Percentiles rank a stretch among this genome's conserved stretches.
phyloP scores from a whole-genome alignment of 2,113 vertebrate genomes.

The Aldabrachelys gigantea region DNA sequence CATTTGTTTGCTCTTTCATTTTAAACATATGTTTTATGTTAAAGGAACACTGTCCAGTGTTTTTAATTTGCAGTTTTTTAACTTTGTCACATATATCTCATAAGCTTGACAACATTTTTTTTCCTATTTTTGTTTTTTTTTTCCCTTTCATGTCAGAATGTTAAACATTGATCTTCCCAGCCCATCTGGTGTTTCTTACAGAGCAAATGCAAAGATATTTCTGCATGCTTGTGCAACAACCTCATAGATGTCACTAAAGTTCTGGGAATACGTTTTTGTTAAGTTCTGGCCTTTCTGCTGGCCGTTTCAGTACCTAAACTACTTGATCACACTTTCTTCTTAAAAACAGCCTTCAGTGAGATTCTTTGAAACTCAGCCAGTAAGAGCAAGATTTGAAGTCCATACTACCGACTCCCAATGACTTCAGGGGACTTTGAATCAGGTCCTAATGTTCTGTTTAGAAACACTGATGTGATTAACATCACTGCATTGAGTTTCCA shows the following conservation, averaged over 20 bases:
- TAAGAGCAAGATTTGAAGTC: conserved; percentile 16
- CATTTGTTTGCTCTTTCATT: conserved; percentile 30
- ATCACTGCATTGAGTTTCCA: conserved; percentile 51
- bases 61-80: conserved; percentile 39
- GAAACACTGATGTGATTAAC: not conserved
- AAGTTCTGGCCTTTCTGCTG: conserved; percentile 17
- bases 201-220: conserved; percentile 20
- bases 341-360: not conserved
- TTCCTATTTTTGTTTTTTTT: not conserved
- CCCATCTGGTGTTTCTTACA: conserved; percentile 31
- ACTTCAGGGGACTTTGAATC: not conserved
- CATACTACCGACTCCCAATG: not conserved
- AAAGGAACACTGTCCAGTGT: conserved; percentile 45
- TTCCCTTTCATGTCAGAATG: not conserved
- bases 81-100: conserved; percentile 36
- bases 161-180: conserved; percentile 9
- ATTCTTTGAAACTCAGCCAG: not conserved
- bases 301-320: not conserved
- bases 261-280: conserved; percentile 20
- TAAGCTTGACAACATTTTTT: not conserved
- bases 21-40: conserved; percentile 45
- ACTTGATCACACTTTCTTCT: conserved; percentile 15
- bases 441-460: not conserved
- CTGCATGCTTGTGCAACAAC: not conserved
- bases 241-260: not conserved